Evolutionary conservation across 2,888 invertebrate species (phyloP), one percentile per base, ranked within the genome.

Genomic region (Cyclophora punctaria): DNA sequence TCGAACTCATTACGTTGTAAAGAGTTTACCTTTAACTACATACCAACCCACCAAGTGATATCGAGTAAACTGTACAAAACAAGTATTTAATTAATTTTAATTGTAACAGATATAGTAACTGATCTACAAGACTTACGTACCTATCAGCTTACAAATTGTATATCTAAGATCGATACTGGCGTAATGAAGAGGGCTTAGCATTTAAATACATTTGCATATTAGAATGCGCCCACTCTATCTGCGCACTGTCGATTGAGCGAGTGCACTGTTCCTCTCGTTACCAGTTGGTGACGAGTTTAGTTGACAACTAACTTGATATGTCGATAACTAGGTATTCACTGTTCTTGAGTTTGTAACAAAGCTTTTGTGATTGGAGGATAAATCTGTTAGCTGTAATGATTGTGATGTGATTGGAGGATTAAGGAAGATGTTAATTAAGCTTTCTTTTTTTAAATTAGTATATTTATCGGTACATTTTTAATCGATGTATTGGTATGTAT

Each of bases 151-250:
- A 88, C 86, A 86, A 87, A 86, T 87, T 86, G 85, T 85, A 78
- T 87, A 87, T 85, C 86, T 87, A 73, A 88, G 87, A 87, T 87
- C 88, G 86, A 88, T 87, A 82, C 81, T 73, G 73, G 69, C 75
- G 86, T 87, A 88, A 87, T 87, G 87, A 88, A 88, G 87, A 87
- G 85, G 86, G 83, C 82, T 86, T 80, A 83, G 75, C 80, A 88
- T 88, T 88, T 88, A 86, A 88, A 88, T 87, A 88, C 82, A 88
- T 88, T 88, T 84, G 88, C 88, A 88, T 88, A 85, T 83, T 86
- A 83, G 88, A 83, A 86, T 84, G 84, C 85, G 81, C 75, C 78
- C 77, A 73, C 71, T 81, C 78, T 63, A 67, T 66, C 69, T 63
- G 56, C 59, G 59, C 53, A 53, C 56, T 50, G 54, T 49, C 56